phyloP scores from a whole-genome alignment of 1,140 invertebrate genomes.

The Gryllus bimaculatus region DNA sequence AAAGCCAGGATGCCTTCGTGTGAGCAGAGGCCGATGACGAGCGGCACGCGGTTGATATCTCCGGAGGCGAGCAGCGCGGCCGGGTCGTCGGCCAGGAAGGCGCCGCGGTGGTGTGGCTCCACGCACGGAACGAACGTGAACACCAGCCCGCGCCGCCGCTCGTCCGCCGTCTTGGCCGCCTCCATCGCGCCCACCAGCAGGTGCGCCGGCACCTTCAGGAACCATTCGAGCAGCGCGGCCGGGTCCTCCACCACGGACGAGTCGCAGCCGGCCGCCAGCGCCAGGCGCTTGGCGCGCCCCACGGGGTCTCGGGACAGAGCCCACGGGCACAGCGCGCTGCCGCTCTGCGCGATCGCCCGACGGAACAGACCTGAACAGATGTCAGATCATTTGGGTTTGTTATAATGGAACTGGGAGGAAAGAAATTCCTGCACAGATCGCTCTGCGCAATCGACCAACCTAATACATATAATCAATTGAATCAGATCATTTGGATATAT shows the following conservation, averaged over 20 bases:
- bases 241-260: neutral
- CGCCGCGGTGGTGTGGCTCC: neutral
- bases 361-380: neutral
- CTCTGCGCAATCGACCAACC: no score
- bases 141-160: neutral
- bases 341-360: neutral
- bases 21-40: no score
- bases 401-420: no score
- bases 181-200: neutral
- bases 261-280: neutral
- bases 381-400: no score
- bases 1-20: no score
- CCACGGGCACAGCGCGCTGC: neutral
- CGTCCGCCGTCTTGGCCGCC: neutral
- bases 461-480: no score
- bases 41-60: no score
- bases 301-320: neutral
- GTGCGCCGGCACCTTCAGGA: neutral
- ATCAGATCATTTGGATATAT: no score
- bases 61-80: neutral
- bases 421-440: no score
- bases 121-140: neutral
- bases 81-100: neutral
- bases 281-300: neutral
- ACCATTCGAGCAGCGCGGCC: neutral